phyloP scores from a whole-genome alignment of 2,797 vertebrate species.

The Gymnodraco acuticeps region DNA sequence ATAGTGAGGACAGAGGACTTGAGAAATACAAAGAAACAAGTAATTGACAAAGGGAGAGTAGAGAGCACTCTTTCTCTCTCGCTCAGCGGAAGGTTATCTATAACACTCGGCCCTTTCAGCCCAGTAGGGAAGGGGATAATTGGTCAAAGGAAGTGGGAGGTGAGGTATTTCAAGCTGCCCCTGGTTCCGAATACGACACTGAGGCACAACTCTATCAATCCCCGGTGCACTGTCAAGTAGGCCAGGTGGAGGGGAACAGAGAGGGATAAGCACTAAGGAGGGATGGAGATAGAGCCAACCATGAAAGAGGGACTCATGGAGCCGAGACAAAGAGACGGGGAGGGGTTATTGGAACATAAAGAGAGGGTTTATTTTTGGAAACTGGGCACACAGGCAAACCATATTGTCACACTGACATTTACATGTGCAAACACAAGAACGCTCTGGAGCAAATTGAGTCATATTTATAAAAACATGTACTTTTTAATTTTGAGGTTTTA shows the following conservation, averaged over 20 bases:
- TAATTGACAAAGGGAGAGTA: slow-evolving; percentile 14
- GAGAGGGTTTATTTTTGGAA: slow-evolving; percentile 51
- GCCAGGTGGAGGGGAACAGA: slow-evolving; percentile 58
- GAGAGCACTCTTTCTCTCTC: not conserved
- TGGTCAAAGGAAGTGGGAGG: slow-evolving; percentile 62
- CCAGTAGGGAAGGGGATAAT: slow-evolving; percentile 65
- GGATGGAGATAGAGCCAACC: slow-evolving; percentile 46
- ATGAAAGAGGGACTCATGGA: slow-evolving; percentile 47
- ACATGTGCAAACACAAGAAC: not conserved
- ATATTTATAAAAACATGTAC: too few species aligned
- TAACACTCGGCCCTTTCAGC: slow-evolving; percentile 51
- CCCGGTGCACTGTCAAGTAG: slow-evolving; percentile 41
- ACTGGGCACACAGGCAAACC: slow-evolving; percentile 9
- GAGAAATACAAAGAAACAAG: slow-evolving; percentile 27
- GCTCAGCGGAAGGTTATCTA: slow-evolving; percentile 54
- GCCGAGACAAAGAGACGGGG: not conserved
- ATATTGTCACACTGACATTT: slow-evolving; percentile 4
- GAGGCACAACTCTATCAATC: slow-evolving; percentile 63
- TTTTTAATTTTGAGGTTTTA: not conserved
- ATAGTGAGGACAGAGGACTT: slow-evolving; percentile 9
- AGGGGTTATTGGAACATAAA: not conserved
- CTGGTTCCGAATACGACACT: slow-evolving; percentile 60
- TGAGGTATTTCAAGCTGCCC: slow-evolving; percentile 68
- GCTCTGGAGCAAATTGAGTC: not conserved
- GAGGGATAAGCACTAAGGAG: slow-evolving; percentile 35